phyloP scores from a whole-genome alignment of 2,113 vertebrate genomes.

The Pelvicachromis taeniatus region DNA sequence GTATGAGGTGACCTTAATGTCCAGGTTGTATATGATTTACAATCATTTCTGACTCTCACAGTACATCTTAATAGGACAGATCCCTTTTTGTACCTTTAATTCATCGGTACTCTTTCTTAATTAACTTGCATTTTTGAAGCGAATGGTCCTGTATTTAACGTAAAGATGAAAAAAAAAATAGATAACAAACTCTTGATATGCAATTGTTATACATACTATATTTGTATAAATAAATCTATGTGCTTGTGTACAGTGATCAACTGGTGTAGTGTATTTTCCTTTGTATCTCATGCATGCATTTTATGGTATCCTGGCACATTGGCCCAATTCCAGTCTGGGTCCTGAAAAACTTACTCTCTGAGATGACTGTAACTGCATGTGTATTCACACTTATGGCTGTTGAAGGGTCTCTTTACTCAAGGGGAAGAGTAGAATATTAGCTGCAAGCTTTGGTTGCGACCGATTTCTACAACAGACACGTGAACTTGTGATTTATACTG shows the following conservation, averaged over 20 bases:
- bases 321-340: background rate
- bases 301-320: background rate
- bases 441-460: background rate
- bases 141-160: slow-evolving; percentile 62
- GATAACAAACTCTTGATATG: slow-evolving; percentile 73
- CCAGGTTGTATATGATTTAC: background rate
- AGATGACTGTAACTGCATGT: background rate
- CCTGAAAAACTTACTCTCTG: background rate
- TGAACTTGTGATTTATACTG: background rate
- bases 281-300: background rate
- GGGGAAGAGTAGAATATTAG: background rate
- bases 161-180: slow-evolving; percentile 41
- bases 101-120: slow-evolving; percentile 67
- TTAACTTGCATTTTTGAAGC: slow-evolving; percentile 70
- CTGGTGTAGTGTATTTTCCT: slow-evolving; percentile 1
- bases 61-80: slow-evolving; percentile 13
- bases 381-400: background rate
- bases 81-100: slow-evolving; percentile 68
- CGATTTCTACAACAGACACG: background rate
- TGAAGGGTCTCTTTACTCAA: background rate
- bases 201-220: slow-evolving; percentile 84
- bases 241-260: slow-evolving; percentile 70
- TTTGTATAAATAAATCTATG: slow-evolving; percentile 82
- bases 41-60: slow-evolving; percentile 5
- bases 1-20: background rate